Percentiles rank a stretch among this genome's conserved stretches.
phyloP scores from a whole-genome alignment of 2,888 invertebrate genomes.

The Lithophane semibrunnea region DNA sequence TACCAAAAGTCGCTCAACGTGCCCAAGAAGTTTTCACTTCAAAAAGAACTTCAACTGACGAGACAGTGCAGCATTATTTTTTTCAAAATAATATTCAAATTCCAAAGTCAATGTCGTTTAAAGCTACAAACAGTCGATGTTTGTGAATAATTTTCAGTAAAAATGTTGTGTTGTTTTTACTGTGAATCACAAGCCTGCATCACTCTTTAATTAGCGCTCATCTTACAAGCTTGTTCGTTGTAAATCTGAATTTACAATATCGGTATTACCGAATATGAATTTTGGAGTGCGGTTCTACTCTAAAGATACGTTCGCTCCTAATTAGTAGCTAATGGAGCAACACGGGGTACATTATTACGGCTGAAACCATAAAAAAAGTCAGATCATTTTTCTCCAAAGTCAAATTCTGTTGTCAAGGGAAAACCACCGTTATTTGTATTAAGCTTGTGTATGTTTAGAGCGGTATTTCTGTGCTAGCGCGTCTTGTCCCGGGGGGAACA shows the following conservation, averaged over 20 bases:
- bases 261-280: conserved; percentile 61
- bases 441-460: conserved; percentile 48
- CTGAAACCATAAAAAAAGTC: conserved; percentile 77
- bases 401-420: conserved; percentile 47
- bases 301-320: conserved; percentile 72
- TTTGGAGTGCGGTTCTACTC: conserved; percentile 61
- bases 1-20: too few species aligned
- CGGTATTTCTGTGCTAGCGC: conserved; percentile 51
- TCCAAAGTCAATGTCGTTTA: neutral
- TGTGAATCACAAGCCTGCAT: conserved; percentile 8
- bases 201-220: conserved; percentile 61
- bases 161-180: neutral
- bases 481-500: conserved; percentile 71
- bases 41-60: neutral
- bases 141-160: neutral
- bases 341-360: conserved; percentile 72
- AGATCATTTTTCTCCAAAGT: conserved; percentile 70
- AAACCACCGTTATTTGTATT: conserved; percentile 52
- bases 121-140: too few species aligned
- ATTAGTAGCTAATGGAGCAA: conserved; percentile 79
- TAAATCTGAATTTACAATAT: conserved; percentile 67
- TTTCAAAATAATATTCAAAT: neutral
- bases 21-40: too few species aligned
- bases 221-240: conserved; percentile 51
- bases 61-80: neutral